Base-by-base conservation (phyloP, 2,888 invertebrate genomes). In the Plemyria rubiginata region DNA sequence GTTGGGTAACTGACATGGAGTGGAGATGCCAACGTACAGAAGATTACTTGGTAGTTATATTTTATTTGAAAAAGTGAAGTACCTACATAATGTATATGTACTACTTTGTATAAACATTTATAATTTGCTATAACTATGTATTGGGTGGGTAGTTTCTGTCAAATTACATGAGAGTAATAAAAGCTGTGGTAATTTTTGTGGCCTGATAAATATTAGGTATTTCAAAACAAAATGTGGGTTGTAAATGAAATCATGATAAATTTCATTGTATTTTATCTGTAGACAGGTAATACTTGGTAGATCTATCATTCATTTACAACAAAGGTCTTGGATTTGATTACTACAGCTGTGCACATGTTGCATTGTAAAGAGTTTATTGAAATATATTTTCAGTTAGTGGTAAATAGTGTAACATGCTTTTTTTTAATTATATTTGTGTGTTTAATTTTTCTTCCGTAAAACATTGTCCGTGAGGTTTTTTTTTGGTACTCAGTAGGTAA, bases 361-460 rank as follows among this genome's bases (percentile, higher is more conserved):
- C 80, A 76, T 80, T 79, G 75, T 77, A 81, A 80, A 81, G 79
- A 83, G 73, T 82, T 78, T 81, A 84, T 80, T 84, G 75, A 78
- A 84, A 83, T 72, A 82, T 83, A 84, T 84, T 88, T 88, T 88
- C 83, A 81, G 77, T 86, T 87, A 84, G 82, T 86, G 83, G 79
- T 86, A 85, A 82, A 86, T 87, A 89, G 85, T 88, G 84, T 86
- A 89, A 88, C 86, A 87, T 85, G 90, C 89, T 88, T 90, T 87
- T n/a, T 22, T 87, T 85, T 80, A 87, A 64, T 85, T 86, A 87
- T 79, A 81, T 72, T 65, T 70, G 61, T 76, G 80, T 71, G 83
- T 88, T 71, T 71, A 64, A 70, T 69, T 70, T 67, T 57, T 22
- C 22, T 22, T 22, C 22, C 3, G 22, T 22, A 2, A 22, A 22